phyloP scores from a whole-genome alignment of 2,888 invertebrate species.

The Phyllotreta striolata region DNA sequence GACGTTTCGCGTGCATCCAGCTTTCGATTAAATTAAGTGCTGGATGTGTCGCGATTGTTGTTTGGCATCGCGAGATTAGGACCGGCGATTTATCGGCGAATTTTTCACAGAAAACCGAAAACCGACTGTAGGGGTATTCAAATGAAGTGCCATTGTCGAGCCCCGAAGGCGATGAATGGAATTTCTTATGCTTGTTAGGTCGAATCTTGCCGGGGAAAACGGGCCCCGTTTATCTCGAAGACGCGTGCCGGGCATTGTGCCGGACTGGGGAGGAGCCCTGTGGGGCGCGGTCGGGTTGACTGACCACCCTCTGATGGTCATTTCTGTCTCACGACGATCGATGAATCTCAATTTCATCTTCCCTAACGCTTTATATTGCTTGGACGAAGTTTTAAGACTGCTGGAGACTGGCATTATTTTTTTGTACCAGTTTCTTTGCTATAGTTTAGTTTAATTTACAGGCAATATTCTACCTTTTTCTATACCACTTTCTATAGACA shows the following conservation, averaged over 20 bases:
- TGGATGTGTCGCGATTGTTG: conserved; percentile 33
- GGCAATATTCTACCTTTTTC: too few relatives aligned
- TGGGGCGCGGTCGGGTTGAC: conserved; percentile 56
- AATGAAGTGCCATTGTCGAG: conserved; percentile 41
- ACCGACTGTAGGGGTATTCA: conserved; percentile 38
- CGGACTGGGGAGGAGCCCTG: conserved; percentile 41
- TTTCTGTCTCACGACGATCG: conserved; percentile 14
- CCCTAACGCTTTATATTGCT: too few relatives aligned
- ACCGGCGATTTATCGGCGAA: not conserved
- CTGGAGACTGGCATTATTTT: too few relatives aligned
- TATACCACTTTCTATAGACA: too few relatives aligned
- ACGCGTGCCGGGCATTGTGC: conserved; percentile 49
- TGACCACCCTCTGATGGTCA: conserved; percentile 54
- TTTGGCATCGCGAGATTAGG: not conserved
- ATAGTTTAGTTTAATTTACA: too few relatives aligned
- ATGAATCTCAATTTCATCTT: not conserved
- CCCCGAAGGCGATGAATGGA: conserved; percentile 36
- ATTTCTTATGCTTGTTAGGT: conserved; percentile 45
- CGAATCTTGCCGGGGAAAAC: conserved; percentile 38
- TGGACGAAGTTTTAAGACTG: too few relatives aligned
- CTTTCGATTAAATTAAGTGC: conserved; percentile 41
- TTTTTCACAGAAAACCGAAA: conserved; percentile 28
- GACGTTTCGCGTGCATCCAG: conserved; percentile 35
- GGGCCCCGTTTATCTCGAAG: conserved; percentile 42
- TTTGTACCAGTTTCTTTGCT: too few relatives aligned